Conservation (phyloP, 1,140 invertebrate genomes). For the Meloidogyne hapla region DNA sequence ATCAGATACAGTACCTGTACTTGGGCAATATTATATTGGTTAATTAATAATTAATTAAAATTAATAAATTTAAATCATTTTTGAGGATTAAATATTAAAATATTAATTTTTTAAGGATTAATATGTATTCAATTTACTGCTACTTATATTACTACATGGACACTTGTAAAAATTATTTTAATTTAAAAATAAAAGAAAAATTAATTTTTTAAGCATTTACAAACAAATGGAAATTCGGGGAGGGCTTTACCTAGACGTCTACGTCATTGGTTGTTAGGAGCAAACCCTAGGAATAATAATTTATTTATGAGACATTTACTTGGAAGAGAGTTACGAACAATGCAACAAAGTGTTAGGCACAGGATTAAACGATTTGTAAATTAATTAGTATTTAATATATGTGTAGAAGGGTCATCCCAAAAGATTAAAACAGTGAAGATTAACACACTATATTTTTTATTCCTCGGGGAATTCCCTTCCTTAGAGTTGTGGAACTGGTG, state of each 20-base stretch:
- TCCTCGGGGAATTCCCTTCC: no score
- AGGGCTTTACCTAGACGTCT: constrained; percentile 44
- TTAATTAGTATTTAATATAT: no score
- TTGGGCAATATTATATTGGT: constrained; percentile 53
- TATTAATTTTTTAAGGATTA: constrained; percentile 32
- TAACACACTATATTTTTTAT: neutral
- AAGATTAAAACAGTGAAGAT: neutral
- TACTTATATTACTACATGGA: constrained; percentile 60
- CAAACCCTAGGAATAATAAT: constrained; percentile 38
- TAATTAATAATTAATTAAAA: neutral
- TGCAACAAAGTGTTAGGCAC: constrained; percentile 57
- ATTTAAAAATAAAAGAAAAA: constrained; percentile 11
- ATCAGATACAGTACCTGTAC: constrained; percentile 38
- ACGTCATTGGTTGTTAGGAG: constrained; percentile 52
- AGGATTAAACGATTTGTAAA: constrained; percentile 57
- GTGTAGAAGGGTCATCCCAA: no score
- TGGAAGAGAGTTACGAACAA: constrained; percentile 53
- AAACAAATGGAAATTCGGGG: constrained; percentile 53
- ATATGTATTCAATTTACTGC: constrained; percentile 59
- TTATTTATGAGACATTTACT: constrained; percentile 48
- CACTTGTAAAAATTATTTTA: constrained; percentile 53
- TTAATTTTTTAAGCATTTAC: neutral
- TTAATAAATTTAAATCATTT: no score
- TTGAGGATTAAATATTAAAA: no score
- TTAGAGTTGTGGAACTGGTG: no score